Evolutionary conservation across 2,888 invertebrate genomes (phyloP), one percentile per base, ranked within the genome.

Genomic region (Tiphia femorata): DNA sequence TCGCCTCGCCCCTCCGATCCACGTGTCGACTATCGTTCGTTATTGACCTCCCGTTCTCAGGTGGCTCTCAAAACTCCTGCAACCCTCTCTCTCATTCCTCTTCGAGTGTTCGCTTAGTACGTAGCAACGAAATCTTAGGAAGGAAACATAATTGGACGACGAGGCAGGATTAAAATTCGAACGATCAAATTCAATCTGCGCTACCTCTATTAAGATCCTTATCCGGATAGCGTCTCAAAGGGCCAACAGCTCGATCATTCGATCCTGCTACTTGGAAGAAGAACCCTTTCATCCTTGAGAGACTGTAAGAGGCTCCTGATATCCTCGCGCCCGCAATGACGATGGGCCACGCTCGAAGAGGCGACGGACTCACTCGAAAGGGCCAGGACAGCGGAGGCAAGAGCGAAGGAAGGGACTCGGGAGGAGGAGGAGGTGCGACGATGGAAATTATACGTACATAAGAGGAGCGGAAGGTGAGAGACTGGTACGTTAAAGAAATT

Each of bases 401-500:
- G n/a, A n/a, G n/a, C n/a, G 38, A 17, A 19, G 12, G 40, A 40
- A 20, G 20, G 40, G 7, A 29, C 48, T 40, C 47, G 49, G 29
- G 25, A 48, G 47, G 5, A 49, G 30, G 14, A 19, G 21, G 19
- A 29, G 38, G 7, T 52, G 59, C 60, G 61, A 52, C 56, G 68
- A 58, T 67, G 64, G 49, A 68, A 70, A 70, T 64, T 68, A 59
- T 60, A 61, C 54, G 54, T 60, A 70, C 68, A 70, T 70, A 70
- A 70, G 70, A 60, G 70, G 49, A 55, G 48, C 49, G 55, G 58
- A 70, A 70, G 70, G 63, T 63, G 70, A 63, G 64, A 64, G 70
- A 70, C 70, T 50, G 63, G 63, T 60, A 66, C 68, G 71, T 95
- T 84, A 97, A 97, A 21, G 87, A 92, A 72, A 87, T 82, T 82